These are phyloP conservation scores for Wiebesia pumilae DNA, from an alignment of 1,140 invertebrate genomes.

Conservation along the genomic window DNA sequence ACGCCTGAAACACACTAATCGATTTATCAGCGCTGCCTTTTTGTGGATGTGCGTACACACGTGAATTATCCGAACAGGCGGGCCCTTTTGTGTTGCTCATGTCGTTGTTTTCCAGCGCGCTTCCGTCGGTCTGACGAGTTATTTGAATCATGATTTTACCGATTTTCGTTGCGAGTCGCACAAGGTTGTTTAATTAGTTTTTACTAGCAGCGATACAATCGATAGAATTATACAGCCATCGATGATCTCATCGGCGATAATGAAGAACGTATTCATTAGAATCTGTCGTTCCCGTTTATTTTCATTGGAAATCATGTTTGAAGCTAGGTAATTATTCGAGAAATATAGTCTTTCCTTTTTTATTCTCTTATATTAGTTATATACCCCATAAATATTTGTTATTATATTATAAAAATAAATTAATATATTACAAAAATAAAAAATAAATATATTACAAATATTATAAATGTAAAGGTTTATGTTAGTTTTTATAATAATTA, in stretches of 20 bases:
- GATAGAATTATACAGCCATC: background rate
- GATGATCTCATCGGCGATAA: background rate
- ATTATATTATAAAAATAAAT: no score
- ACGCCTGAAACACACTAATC: slow-evolving; percentile 7
- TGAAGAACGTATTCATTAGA: background rate
- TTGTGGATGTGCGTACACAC: background rate
- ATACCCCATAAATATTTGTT: no score
- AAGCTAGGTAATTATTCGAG: background rate
- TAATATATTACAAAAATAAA: no score
- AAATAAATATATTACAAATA: no score
- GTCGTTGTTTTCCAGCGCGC: background rate
- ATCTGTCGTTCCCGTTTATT: background rate
- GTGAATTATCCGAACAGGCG: slow-evolving; percentile 26
- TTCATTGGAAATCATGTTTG: background rate
- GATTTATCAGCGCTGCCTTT: slow-evolving; percentile 46
- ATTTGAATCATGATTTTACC: slow-evolving; percentile 15
- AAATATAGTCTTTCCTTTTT: no score
- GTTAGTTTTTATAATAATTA: no score
- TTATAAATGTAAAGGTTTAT: no score
- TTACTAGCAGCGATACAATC: slow-evolving; percentile 7
- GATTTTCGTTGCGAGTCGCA: background rate
- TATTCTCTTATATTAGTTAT: no score
- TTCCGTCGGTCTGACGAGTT: background rate
- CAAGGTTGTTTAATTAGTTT: slow-evolving; percentile 23
- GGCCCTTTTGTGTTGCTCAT: background rate